Base-by-base conservation (phyloP, 2,797 vertebrate species). In the Gymnoscopelus microlampas region DNA sequence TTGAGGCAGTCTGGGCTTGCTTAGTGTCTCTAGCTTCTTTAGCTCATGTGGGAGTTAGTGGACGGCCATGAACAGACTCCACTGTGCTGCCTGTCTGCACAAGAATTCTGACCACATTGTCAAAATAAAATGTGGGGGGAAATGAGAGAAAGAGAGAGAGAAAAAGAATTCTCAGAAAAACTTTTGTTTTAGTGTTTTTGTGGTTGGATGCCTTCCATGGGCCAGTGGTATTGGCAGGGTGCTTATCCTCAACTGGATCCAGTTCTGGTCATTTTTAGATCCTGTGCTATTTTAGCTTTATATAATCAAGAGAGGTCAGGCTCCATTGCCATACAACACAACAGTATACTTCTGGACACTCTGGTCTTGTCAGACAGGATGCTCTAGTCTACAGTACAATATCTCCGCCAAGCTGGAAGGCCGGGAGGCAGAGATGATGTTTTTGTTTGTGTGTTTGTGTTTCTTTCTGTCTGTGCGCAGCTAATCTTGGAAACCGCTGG, bases 61-160 rank as follows among this genome's bases (percentile, higher is more conserved):
- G 55, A 67, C 68, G 55, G 73, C 72, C 65, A 89, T 79, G 74
- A 85, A 83, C 65, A 87, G 71, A 79, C 73, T 50, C 78, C 67
- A 65, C 64, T 81, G 77, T 85, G 72, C 73, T 7, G 61, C 71
- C 80, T 77, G 66, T 72, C 64, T 50, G 8, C 68, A 66, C 69
- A 77, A 70, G 74, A 86, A 85, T 63, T 70, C 84, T 74, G 71
- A 88, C 81, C 79, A 63, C 87, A 78, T 50, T 84, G 79, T 84
- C 72, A 71, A 83, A 82, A 83, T 75, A 75, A 66, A 81, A 74
- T 44, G 39, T 44, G 39, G 39, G 39, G 39, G 39, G 32, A 35
- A 35, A 7, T 6, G 32, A 35, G 32, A 0, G 35, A 39, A 5
- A 39, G 35, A 39, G 35, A 39, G 35, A 39, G 35, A 39, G 63